These are phyloP conservation scores for Oryzias dopingdopingensis DNA, from an alignment of 2,797 vertebrate species.

Conservation along the genomic window DNA sequence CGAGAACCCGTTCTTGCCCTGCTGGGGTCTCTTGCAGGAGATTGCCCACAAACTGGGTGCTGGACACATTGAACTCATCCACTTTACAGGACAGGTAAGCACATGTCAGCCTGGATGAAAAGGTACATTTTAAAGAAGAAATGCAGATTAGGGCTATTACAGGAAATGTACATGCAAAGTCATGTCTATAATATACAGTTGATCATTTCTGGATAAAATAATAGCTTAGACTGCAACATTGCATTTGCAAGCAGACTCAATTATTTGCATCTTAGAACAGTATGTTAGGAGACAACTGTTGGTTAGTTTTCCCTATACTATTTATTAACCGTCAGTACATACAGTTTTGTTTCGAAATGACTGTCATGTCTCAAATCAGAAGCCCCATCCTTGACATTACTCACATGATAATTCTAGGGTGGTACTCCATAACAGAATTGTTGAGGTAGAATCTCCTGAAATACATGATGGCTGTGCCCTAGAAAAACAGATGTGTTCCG, in stretches of 20 bases:
- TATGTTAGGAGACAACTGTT: too few species aligned
- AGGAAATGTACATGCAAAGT: too few species aligned
- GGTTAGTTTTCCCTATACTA: too few species aligned
- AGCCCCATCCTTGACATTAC: constrained; percentile 27
- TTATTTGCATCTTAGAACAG: too few species aligned
- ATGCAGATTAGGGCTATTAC: too few species aligned
- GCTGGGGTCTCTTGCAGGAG: constrained; percentile 84
- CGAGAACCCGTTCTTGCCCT: constrained; percentile 86
- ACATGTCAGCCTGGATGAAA: constrained; percentile 72
- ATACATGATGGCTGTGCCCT: constrained; percentile 95
- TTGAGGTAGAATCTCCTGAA: constrained; percentile 96
- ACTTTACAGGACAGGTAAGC: constrained; percentile 95
- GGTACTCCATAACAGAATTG: constrained; percentile 96
- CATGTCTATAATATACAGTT: too few species aligned
- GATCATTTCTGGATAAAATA: too few species aligned
- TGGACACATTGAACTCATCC: constrained; percentile 98
- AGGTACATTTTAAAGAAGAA: background rate
- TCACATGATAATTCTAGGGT: constrained; percentile 95
- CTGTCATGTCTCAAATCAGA: too few species aligned
- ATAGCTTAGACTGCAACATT: too few species aligned
- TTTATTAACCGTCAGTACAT: too few species aligned
- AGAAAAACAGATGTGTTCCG: constrained; percentile 24
- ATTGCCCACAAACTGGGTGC: constrained; percentile 92
- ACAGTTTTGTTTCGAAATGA: too few species aligned
- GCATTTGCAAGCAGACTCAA: too few species aligned